phyloP scores from a whole-genome alignment of 2,797 vertebrate genomes.

The Falco rusticolus region DNA sequence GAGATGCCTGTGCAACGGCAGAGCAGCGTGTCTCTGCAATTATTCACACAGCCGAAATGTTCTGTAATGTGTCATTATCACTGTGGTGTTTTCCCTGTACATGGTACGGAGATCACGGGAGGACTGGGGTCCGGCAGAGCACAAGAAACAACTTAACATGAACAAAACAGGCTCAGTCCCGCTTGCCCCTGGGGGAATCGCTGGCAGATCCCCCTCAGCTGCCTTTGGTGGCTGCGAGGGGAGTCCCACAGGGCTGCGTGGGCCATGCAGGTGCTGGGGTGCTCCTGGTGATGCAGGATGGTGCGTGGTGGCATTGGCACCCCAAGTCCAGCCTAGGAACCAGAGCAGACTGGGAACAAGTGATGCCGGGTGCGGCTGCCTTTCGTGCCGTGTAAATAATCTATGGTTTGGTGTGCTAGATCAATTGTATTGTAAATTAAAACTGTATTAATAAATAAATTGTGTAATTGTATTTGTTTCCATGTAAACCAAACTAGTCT shows the following conservation, averaged over 20 bases:
- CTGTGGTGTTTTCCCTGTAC: background rate
- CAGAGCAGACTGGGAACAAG: background rate
- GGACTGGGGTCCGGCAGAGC: background rate
- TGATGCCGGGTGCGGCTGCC: background rate
- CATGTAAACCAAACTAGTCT: background rate
- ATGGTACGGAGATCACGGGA: accelerated
- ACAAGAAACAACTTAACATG: background rate
- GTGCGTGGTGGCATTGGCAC: background rate
- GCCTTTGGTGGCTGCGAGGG: background rate
- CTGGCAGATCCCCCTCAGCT: background rate
- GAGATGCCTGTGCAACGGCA: background rate
- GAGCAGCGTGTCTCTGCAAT: background rate
- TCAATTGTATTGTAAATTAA: background rate
- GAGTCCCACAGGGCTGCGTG: background rate
- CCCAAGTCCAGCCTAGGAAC: background rate
- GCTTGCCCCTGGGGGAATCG: background rate
- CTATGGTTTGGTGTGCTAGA: background rate
- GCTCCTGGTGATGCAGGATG: background rate
- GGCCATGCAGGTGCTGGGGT: background rate
- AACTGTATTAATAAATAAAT: background rate
- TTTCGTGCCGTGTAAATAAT: background rate
- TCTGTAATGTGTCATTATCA: background rate
- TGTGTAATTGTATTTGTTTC: background rate
- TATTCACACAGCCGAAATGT: background rate
- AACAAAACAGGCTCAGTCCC: background rate